Evolutionary conservation across 2,113 vertebrate species (phyloP).

Genomic region (Bungarus multicinctus): DNA sequence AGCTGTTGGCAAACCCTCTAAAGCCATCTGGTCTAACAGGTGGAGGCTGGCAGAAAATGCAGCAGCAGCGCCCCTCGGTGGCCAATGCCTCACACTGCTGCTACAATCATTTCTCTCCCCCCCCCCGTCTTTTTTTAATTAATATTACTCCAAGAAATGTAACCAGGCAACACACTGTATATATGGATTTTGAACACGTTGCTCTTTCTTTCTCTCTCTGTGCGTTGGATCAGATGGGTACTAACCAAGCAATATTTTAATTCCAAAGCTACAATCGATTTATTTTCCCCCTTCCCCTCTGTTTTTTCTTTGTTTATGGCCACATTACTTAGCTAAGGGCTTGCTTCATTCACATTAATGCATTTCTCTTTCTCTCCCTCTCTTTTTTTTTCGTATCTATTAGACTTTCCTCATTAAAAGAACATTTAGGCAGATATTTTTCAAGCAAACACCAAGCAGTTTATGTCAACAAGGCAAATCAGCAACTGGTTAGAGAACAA

Average conservation of each 20-base stretch:
- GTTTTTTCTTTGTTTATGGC: conserved; percentile 46
- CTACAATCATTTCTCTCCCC: too few species aligned
- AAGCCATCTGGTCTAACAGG: not conserved
- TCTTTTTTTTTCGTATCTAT: conserved; percentile 33
- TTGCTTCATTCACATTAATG: conserved; percentile 45
- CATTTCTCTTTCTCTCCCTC: not conserved
- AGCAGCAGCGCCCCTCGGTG: not conserved
- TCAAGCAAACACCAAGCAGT: conserved; percentile 42
- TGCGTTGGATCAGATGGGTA: conserved; percentile 45
- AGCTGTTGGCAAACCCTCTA: not conserved
- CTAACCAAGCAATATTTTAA: conserved; percentile 46
- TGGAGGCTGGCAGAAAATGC: not conserved
- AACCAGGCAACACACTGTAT: too few species aligned
- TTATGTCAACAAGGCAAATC: conserved; percentile 37
- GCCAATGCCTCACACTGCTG: not conserved
- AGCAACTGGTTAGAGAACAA: conserved; percentile 17
- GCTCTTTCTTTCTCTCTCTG: too few species aligned
- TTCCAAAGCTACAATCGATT: conserved; percentile 51
- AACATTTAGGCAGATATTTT: conserved; percentile 42
- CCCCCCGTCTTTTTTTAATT: too few species aligned
- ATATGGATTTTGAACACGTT: too few species aligned
- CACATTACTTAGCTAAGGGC: conserved; percentile 54
- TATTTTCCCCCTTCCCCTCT: conserved; percentile 22
- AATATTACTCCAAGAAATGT: too few species aligned
- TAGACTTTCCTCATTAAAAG: conserved; percentile 47